Conservation (phyloP, 2,888 invertebrate genomes). For the Silvanus unidentatus region DNA sequence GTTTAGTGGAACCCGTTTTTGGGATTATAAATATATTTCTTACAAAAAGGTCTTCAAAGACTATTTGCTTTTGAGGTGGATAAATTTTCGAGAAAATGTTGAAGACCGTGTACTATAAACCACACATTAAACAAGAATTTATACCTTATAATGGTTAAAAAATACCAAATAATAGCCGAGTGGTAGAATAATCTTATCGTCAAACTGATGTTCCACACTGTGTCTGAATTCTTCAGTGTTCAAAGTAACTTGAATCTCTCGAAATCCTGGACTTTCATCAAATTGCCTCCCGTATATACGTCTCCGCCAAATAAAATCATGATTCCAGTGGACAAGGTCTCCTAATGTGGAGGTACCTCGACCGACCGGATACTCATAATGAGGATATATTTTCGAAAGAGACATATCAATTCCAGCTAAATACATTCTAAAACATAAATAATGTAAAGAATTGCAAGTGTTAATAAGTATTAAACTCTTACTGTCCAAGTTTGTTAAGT, state of each 20-base stretch:
- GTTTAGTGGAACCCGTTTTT: conserved; percentile 38
- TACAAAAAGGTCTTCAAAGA: conserved; percentile 35
- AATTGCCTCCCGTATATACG: conserved; percentile 37
- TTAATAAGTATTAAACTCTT: conserved; percentile 23
- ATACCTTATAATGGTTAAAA: no score
- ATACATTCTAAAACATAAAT: conserved; percentile 58
- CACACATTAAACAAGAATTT: no score
- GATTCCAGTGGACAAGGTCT: conserved; percentile 83
- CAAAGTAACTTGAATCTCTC: conserved; percentile 45
- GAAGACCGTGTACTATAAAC: conserved; percentile 20
- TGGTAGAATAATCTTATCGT: conserved; percentile 38
- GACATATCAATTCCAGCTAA: conserved; percentile 73
- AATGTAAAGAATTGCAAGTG: conserved; percentile 3
- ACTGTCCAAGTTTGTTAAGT: conserved; percentile 62
- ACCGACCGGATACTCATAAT: conserved; percentile 76
- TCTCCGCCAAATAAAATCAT: conserved; percentile 68
- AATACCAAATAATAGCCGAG: conserved; percentile 36
- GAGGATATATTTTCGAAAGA: conserved; percentile 70
- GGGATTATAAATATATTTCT: conserved; percentile 31
- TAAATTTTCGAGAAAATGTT: conserved; percentile 23
- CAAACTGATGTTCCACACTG: conserved; percentile 38
- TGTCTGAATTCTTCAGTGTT: conserved; percentile 46
- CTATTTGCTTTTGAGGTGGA: conserved; percentile 25
- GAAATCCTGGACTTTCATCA: conserved; percentile 36
- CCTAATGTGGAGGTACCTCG: conserved; percentile 80